Percentiles rank a stretch among this genome's conserved stretches.
phyloP scores from a whole-genome alignment of 2,888 invertebrate genomes.

The Neoitamus cyanurus region DNA sequence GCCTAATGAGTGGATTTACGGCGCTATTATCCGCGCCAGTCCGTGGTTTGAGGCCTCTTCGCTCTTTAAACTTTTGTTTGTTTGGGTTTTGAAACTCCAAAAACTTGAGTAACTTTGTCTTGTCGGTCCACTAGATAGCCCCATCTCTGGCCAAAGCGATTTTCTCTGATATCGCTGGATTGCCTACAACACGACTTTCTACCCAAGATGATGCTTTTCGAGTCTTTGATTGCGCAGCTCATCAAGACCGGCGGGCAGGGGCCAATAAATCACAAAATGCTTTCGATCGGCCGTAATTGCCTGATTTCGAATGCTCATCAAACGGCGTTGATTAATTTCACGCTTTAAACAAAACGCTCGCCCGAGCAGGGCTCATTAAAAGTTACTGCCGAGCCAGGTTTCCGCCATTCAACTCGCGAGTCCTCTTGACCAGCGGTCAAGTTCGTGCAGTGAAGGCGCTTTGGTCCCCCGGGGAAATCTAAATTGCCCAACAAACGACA shows the following conservation, averaged over 20 bases:
- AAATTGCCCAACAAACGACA: background rate
- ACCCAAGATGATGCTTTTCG: background rate
- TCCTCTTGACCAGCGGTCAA: background rate
- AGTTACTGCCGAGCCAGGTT: background rate
- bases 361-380: background rate
- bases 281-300: slow-evolving; percentile 16
- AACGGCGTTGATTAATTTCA: slow-evolving; percentile 31
- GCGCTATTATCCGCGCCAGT: background rate
- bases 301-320: slow-evolving; percentile 21
- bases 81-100: background rate
- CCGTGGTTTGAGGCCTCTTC: background rate
- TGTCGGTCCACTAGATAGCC: background rate
- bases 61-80: background rate
- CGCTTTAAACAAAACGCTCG: slow-evolving; percentile 2
- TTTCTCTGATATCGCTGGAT: background rate
- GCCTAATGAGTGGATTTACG: background rate
- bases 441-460: background rate
- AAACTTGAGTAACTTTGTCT: background rate
- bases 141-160: background rate
- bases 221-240: background rate
- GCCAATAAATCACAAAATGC: slow-evolving; percentile 5
- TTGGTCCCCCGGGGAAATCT: background rate
- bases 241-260: background rate
- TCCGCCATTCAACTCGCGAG: background rate
- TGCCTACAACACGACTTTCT: background rate